Evolutionary conservation across 2,888 invertebrate species (phyloP).

Genomic region (Pyrgus malvae): DNA sequence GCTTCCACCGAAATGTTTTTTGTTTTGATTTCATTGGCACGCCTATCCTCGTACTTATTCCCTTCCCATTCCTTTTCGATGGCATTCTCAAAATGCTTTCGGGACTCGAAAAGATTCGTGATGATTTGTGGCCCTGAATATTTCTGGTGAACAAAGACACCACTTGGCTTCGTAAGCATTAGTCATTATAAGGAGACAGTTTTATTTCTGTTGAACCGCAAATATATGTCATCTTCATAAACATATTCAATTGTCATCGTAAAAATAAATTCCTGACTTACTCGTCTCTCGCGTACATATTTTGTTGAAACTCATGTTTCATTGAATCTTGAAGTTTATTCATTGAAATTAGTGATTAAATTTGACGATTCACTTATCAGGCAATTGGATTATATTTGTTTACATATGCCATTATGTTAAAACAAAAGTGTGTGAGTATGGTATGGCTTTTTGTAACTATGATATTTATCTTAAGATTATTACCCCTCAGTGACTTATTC

Average conservation of each 20-base stretch:
- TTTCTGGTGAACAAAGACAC: slow-evolving; percentile 35
- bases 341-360: no score
- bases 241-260: slow-evolving; percentile 20
- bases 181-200: slow-evolving; percentile 26
- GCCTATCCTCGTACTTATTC: neutral
- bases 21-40: no score
- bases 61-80: slow-evolving; percentile 35
- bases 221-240: slow-evolving; percentile 15
- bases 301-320: no score
- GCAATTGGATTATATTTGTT: no score
- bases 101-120: slow-evolving; percentile 61
- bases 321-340: no score
- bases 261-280: neutral
- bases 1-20: no score
- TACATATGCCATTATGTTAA: no score
- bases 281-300: neutral
- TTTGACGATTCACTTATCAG: no score
- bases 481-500: no score
- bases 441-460: no score
- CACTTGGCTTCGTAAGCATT: slow-evolving; percentile 12
- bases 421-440: no score
- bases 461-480: no score
- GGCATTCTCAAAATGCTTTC: slow-evolving; percentile 64
- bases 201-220: slow-evolving; percentile 16
- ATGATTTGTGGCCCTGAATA: slow-evolving; percentile 68